Base-by-base conservation (phyloP, 2,113 vertebrate genomes). In the Balaeniceps rex region DNA sequence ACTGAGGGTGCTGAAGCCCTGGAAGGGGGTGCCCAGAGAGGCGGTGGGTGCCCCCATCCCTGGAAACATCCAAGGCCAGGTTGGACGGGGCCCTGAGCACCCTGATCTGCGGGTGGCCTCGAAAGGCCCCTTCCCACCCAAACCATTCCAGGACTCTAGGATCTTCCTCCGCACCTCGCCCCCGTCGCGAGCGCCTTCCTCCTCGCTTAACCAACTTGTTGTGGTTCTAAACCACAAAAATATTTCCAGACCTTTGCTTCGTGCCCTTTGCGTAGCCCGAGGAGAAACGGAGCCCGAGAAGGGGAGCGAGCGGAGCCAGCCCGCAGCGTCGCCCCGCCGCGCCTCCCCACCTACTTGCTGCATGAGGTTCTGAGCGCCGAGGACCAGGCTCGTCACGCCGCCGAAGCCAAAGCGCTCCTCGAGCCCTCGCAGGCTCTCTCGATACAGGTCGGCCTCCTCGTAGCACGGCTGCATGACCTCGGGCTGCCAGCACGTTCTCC, bases 391-490 rank as follows among this genome's bases (percentile, higher is more conserved):
- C 12, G 15, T 87, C 2, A 42, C 66, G 12, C 96, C 92, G 3
- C 42, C 40, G 64, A 98, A 98, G 51, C 97, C 92, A 24, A 98
- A 96, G 0, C 60, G 87, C 4, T 63, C 68, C 26, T 40, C 57
- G 31, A 98, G 83, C 74, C 88, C 82, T 28, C 14, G 47, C 69
- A 97, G 90, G 52, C 11, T 42, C 5, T 40, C 46, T 31, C 11
- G 46, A 31, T 60, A 75, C 13, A 29, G 31, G 47, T 95, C 78
- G 3, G 96, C 85, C 79, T 97, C 90, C 5, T 40, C 49, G 34
- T 97, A 97, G 80, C 97, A 97, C 8, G 3, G 42, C 14, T 85
- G 85, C 97, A 98, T 95, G 82, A 92, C 61, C 22, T 70, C 88
- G 4, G 83, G 78, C 64, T 95, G 92, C 95, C 93, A 97, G 0